Evolutionary conservation across 92 coral and sea anemone species (phyloP).

Genomic region (Phenganax subtilis): DNA sequence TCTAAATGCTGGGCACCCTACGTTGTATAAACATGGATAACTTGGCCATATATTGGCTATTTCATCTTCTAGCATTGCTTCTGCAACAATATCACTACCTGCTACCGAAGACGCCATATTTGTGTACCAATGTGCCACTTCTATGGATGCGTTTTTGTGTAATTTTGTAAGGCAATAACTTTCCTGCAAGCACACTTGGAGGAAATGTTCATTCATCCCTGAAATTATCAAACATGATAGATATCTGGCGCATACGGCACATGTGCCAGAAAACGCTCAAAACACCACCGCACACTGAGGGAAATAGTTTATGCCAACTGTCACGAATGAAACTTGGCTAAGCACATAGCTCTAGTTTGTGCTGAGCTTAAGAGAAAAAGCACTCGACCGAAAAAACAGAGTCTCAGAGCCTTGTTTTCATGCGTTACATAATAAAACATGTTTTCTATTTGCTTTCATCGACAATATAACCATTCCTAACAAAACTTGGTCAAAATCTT

Average conservation of each 20-base stretch:
- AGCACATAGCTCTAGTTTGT: too few species aligned
- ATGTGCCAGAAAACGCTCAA: not conserved
- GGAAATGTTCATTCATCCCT: not conserved
- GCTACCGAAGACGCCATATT: not conserved
- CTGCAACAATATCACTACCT: not conserved
- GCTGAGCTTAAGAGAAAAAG: too few species aligned
- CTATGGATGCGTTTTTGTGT: too few species aligned
- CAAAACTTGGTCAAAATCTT: too few species aligned
- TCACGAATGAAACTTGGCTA: too few species aligned
- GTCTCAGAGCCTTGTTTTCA: too few species aligned
- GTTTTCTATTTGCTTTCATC: too few species aligned
- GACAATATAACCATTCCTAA: too few species aligned
- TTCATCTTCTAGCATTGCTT: constrained; percentile 41
- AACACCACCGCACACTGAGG: not conserved
- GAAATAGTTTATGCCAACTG: too few species aligned
- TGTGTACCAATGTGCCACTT: not conserved
- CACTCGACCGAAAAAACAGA: too few species aligned
- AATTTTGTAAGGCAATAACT: not conserved
- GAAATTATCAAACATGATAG: not conserved
- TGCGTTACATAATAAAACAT: too few species aligned
- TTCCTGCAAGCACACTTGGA: not conserved
- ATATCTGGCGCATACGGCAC: not conserved
- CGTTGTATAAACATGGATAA: constrained; percentile 38
- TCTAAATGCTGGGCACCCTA: constrained; percentile 35
- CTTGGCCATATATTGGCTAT: constrained; percentile 43